Percentiles rank a stretch among this genome's conserved stretches.
phyloP scores from a whole-genome alignment of 2,797 vertebrate species.

The Somateria mollissima region DNA sequence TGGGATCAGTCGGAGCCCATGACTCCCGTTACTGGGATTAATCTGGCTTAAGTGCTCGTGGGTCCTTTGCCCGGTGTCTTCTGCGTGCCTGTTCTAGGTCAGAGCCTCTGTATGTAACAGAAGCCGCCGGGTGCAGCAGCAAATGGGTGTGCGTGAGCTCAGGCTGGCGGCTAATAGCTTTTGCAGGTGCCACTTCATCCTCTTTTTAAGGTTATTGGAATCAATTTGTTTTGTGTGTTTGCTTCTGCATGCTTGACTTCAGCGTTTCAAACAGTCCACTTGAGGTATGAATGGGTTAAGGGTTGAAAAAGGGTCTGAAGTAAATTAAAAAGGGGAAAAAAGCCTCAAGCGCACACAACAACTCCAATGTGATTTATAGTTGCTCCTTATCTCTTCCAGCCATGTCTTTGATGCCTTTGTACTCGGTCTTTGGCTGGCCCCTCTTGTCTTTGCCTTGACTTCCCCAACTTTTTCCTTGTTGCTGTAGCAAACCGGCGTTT shows the following conservation, averaged over 20 bases:
- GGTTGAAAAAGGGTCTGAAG: not conserved
- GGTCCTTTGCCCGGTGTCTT: not conserved
- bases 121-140: not conserved
- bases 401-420: not conserved
- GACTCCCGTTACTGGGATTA: not conserved
- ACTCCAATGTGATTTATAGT: not conserved
- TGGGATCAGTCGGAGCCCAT: not conserved
- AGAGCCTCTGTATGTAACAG: not conserved
- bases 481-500: not conserved
- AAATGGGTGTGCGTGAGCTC: not conserved
- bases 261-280: not conserved
- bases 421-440: not conserved
- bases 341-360: not conserved
- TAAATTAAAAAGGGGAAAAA: not conserved
- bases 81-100: not conserved
- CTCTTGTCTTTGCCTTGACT: not conserved
- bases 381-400: not conserved
- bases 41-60: not conserved
- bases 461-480: not conserved
- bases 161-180: not conserved
- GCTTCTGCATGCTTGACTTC: not conserved
- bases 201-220: not conserved
- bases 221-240: accelerated
- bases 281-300: not conserved
- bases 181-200: not conserved